A percentile compares a stretch with the other conserved stretches of the same genome.
Evolutionary conservation across 1,140 invertebrate species (phyloP).

Genomic region (Caenorhabditis latens): DNA sequence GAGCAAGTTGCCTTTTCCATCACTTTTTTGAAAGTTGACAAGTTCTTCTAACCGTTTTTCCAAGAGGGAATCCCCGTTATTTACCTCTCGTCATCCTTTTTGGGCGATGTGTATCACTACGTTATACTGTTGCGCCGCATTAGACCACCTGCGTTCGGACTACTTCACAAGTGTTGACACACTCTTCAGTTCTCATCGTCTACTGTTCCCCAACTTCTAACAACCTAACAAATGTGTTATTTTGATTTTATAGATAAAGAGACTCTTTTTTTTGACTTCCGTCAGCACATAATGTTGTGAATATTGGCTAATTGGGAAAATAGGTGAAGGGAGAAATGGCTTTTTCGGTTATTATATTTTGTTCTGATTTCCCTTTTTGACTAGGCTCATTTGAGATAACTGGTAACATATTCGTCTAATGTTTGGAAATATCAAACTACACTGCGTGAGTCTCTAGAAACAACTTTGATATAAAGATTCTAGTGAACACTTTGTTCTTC

Average conservation of each 20-base stretch:
- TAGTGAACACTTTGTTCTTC: not conserved
- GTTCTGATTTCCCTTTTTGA: not conserved
- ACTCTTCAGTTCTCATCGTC: conserved; percentile 24
- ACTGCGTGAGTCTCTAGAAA: not conserved
- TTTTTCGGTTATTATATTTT: not conserved
- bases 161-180: conserved; percentile 41
- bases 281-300: not conserved
- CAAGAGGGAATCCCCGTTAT: not conserved
- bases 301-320: conserved; percentile 18
- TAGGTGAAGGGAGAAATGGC: not conserved
- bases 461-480: not conserved
- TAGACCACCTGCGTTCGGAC: conserved; percentile 41
- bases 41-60: not conserved
- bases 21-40: not conserved
- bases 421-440: not conserved
- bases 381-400: not conserved
- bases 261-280: not conserved
- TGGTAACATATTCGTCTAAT: not conserved
- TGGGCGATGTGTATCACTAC: not conserved
- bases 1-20: conserved; percentile 12
- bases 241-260: conserved; percentile 9
- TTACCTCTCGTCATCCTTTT: too few relatives aligned
- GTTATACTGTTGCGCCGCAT: conserved; percentile 24
- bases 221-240: conserved; percentile 6
- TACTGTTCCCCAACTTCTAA: not conserved